Base-by-base conservation (phyloP, 2,113 vertebrate genomes). In the Passer montanus region DNA sequence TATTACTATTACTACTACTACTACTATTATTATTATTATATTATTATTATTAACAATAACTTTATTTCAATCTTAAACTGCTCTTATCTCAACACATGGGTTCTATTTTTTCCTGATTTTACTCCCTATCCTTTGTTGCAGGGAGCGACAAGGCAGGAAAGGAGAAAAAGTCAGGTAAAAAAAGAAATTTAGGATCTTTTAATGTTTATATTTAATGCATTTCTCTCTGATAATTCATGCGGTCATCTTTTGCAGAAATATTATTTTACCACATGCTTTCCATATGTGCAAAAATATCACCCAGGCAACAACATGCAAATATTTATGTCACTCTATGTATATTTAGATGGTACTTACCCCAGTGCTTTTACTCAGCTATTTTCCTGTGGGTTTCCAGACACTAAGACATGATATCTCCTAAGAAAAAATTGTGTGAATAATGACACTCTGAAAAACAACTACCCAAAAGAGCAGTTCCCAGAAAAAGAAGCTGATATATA, bases 51-150 rank as follows among this genome's bases (percentile, higher is more conserved):
- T 60, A 63, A 13, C 26, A 44, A 5, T 41, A 52, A 8, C 13
- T 35, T 77, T 31, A 43, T 43, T 59, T 59, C 12, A 33, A 13
- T 52, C 13, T 59, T 81, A 46, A 89, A 30, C 9, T 52, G 10
- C 23, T 46, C 33, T 74, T 37, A 26, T 21, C 21, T 63, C 41
- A 44, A 33, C 15, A 2, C 15, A 39, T 0, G 0, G 10, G 4
- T 46, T 89, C 35, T 66, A 50, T 4, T 6, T 70, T 49, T 35
- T 31, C 11, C 35, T 0, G 0, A 17, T 39, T 82, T 56, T 67
- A n/a, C 5, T 52, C 5, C 2, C 21, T 23, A 39, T 39, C 2
- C 52, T 33, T 53, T 46, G 33, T 35, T 10, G 15, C 27, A 46
- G 8, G 7, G 19, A 52, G 4, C 24, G 19, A 59, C 15, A n/a